Evolutionary conservation across 2,113 vertebrate genomes (phyloP).

Genomic region (Trogon surrucura): DNA sequence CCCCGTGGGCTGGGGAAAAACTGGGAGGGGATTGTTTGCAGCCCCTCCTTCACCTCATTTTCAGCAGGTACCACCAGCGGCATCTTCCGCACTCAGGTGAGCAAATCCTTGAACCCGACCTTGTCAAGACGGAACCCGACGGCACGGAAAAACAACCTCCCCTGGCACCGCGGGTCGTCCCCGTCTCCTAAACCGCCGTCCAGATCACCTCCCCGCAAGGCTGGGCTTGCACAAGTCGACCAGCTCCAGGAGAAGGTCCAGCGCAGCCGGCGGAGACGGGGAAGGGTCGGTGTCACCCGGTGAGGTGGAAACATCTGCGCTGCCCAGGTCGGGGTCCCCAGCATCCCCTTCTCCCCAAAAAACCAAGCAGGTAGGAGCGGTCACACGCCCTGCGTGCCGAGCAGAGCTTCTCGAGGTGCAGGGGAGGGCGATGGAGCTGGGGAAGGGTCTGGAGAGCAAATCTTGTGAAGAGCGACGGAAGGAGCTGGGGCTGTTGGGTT

Average conservation of each 20-base stretch:
- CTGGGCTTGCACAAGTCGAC: neutral
- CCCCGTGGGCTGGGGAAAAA: fast-evolving
- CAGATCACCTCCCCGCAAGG: neutral
- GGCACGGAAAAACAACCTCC: neutral
- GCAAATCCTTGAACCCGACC: neutral
- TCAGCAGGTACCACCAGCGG: neutral
- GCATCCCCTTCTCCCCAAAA: neutral
- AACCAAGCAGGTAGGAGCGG: neutral
- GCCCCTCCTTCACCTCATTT: neutral
- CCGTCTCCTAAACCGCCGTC: neutral
- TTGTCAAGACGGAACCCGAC: neutral
- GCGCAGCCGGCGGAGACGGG: neutral
- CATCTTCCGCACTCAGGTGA: neutral
- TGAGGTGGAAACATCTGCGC: neutral
- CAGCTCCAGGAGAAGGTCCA: neutral
- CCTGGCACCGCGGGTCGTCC: neutral
- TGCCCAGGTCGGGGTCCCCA: neutral
- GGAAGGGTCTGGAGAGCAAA: no score
- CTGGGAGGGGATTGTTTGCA: no score
- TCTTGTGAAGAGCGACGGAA: no score
- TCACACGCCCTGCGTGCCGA: no score
- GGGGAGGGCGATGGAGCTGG: no score
- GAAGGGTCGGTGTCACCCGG: neutral
- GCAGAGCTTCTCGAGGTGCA: neutral
- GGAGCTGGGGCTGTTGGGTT: no score